A percentile compares a stretch with the other conserved stretches of the same genome.
Conservation (phyloP, 2,888 invertebrate species). For the Spialia ferax region DNA sequence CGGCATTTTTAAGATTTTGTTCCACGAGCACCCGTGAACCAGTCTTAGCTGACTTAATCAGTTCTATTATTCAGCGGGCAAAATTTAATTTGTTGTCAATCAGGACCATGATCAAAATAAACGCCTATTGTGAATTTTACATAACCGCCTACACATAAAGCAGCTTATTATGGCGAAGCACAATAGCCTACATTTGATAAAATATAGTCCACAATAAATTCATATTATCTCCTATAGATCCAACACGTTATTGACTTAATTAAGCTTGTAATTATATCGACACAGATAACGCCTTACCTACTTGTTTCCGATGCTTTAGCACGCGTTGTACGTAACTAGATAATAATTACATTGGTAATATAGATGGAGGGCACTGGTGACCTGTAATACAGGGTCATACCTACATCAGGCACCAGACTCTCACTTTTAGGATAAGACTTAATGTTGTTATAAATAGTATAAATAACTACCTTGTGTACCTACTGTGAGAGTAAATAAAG, state of each 20-base stretch:
- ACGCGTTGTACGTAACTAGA: neutral
- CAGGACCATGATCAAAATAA: neutral
- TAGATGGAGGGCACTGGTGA: no score
- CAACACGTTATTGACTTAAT: conserved; percentile 51
- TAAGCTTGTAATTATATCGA: conserved; percentile 48
- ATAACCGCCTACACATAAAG: neutral
- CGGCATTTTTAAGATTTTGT: no score
- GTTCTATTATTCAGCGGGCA: no score
- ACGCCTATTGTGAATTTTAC: neutral
- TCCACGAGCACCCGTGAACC: no score
- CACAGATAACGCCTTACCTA: conserved; percentile 10
- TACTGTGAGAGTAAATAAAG: no score
- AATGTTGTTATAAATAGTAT: no score
- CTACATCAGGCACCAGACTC: no score
- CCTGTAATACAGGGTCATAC: no score
- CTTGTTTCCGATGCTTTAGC: conserved; percentile 14
- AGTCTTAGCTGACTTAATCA: no score
- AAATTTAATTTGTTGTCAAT: neutral
- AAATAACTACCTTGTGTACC: no score
- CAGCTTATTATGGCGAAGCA: conserved; percentile 12
- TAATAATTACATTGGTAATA: no score
- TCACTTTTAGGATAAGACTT: no score
- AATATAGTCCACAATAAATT: conserved; percentile 34
- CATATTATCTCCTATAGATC: conserved; percentile 46
- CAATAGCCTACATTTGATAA: conserved; percentile 20